These are phyloP conservation scores for Porphyrio hochstetteri DNA, from an alignment of 2,113 vertebrate genomes.

Conservation along the genomic window DNA sequence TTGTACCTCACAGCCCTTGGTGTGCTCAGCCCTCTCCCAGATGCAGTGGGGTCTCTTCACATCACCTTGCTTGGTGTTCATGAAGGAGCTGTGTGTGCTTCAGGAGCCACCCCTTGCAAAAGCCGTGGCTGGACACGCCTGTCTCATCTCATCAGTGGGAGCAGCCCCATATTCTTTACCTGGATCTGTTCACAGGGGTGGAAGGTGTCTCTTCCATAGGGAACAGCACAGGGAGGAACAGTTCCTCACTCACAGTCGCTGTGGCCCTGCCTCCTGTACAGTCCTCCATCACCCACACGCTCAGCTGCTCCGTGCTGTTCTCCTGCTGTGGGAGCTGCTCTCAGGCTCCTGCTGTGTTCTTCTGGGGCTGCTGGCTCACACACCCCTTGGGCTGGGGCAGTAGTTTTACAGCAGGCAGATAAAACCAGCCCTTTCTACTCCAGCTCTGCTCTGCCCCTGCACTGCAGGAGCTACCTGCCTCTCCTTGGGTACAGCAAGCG, in stretches of 20 bases:
- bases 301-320: background rate
- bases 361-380: background rate
- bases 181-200: background rate
- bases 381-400: background rate
- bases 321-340: background rate
- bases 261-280: background rate
- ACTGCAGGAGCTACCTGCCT: background rate
- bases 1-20: too few relatives aligned
- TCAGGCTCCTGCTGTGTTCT: background rate
- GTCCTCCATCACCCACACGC: background rate
- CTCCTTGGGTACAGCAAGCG: background rate
- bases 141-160: too few relatives aligned
- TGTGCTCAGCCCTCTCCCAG: background rate
- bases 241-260: background rate
- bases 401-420: background rate
- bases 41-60: background rate
- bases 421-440: background rate
- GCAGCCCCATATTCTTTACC: too few relatives aligned
- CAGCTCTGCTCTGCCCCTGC: background rate
- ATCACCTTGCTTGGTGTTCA: background rate
- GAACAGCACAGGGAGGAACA: background rate
- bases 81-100: background rate
- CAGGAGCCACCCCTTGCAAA: background rate
- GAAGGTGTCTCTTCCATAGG: background rate
- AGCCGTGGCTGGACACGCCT: too few relatives aligned